Base-by-base conservation (phyloP, 2,888 invertebrate species). In the Torymus tubicola region DNA sequence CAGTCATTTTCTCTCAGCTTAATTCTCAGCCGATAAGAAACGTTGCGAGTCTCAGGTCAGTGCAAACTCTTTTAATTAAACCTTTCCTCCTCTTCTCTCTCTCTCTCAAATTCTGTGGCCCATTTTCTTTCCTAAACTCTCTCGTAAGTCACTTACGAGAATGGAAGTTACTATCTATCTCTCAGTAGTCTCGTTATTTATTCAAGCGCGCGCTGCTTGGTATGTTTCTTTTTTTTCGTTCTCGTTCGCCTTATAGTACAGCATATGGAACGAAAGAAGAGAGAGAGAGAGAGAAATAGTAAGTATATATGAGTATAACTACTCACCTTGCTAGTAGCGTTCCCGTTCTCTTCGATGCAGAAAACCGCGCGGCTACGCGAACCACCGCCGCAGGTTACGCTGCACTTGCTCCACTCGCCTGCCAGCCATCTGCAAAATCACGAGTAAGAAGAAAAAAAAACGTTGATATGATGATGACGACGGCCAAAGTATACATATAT, bases 371-470 rank as follows among this genome's bases (percentile, higher is more conserved):
- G 93, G 78, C 95, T 93, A 85, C 95, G 93, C 83, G 95, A 93
- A 5, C 98, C 98, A 2, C 96, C 96, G 0, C 97, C 98, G 88
- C 98, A 98, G 31, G 94, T 94, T 50, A 94, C 94, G 84, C 96
- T 96, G 92, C 98, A 98, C 14, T 94, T 92, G 68, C 96, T 95
- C 98, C 98, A 98, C 84, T 97, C 96, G 73, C 95, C 95, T 31
- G 95, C 94, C 87, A 96, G 94, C 98, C 98, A 98, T 89, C 97
- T 98, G 91, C 71, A 88, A 90, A n/a, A n/a, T 88, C 84, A 84
- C 31, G 70, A 81, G 12, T 31, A 16, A 68, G 12, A 61, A 31
- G 8, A 8, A 31, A 8, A n/a, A n/a, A n/a, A n/a, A n/a, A n/a
- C n/a, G 2, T 8, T 31, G 31, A 31, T 31, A 8, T 31, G 8